Percentiles rank a stretch among this genome's conserved stretches.
Conservation (phyloP, 1,140 invertebrate genomes). For the Palaemon carinicauda region DNA sequence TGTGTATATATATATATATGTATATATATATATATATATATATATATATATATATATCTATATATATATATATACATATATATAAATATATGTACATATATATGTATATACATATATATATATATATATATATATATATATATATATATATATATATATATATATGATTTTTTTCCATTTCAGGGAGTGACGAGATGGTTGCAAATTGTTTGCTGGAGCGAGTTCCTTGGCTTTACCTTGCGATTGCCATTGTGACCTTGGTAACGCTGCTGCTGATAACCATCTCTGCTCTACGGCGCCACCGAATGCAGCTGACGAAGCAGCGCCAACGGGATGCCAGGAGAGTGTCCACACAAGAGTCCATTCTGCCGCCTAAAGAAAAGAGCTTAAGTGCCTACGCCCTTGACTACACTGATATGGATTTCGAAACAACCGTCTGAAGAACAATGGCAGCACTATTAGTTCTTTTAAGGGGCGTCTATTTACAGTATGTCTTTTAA, state of each 20-base stretch:
- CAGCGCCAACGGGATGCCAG: slow-evolving; percentile 45
- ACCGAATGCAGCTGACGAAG: slow-evolving; percentile 47
- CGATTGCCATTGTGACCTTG: slow-evolving; percentile 44
- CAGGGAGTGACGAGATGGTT: slow-evolving; percentile 58
- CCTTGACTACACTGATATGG: slow-evolving; percentile 59
- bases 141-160: not conserved
- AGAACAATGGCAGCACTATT: not conserved
- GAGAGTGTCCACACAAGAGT: slow-evolving; percentile 58
- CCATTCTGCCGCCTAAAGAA: slow-evolving; percentile 56
- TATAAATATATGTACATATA: not conserved
- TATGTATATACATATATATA: not conserved
- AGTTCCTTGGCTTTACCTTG: slow-evolving; percentile 58
- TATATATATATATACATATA: slow-evolving; percentile 11
- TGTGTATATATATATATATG: not conserved
- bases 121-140: not conserved
- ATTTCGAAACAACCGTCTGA: slow-evolving; percentile 59
- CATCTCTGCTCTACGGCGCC: slow-evolving; percentile 48
- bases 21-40: slow-evolving; percentile 11
- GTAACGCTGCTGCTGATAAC: slow-evolving; percentile 51
- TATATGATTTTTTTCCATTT: not conserved
- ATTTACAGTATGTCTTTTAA: not conserved
- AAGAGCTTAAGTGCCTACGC: slow-evolving; percentile 60
- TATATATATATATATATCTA: slow-evolving; percentile 4
- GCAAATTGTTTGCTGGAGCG: slow-evolving; percentile 58
- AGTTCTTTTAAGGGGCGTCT: no score